Conservation (phyloP, 2,888 invertebrate genomes). For the Chaitophorus viminalis region DNA sequence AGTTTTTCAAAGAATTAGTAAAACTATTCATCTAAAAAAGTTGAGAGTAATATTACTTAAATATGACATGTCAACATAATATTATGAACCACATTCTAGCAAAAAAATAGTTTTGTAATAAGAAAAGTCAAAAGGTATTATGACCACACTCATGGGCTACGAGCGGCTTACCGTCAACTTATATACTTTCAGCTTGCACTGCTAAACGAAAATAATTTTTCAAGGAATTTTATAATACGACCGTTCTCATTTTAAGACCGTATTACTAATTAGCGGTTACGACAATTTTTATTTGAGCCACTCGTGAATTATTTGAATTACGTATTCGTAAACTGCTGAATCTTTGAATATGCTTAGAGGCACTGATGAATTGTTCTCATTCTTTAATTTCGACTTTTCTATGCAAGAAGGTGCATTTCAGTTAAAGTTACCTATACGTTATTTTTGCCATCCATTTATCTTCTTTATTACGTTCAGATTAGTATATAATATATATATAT, state of each 20-base stretch:
- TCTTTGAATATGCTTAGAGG: not conserved
- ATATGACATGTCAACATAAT: too few species aligned
- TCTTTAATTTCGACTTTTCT: not conserved
- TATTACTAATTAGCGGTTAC: not conserved
- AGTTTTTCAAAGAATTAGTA: too few species aligned
- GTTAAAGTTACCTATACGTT: not conserved
- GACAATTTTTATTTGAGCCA: not conserved
- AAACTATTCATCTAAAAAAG: too few species aligned
- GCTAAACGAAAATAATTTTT: too few species aligned
- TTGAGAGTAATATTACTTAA: too few species aligned
- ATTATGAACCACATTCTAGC: too few species aligned
- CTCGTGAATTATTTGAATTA: not conserved
- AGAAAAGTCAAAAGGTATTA: too few species aligned
- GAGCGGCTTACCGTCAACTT: too few species aligned
- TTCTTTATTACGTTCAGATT: not conserved
- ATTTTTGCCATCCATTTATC: not conserved
- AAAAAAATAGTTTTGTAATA: too few species aligned
- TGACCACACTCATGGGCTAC: too few species aligned
- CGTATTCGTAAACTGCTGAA: not conserved
- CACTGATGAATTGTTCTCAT: not conserved
- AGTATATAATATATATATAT: too few species aligned
- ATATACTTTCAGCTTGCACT: too few species aligned
- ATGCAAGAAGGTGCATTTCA: not conserved
- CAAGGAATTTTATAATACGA: not conserved
- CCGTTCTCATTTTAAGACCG: not conserved